Evolutionary conservation across 2,888 invertebrate species (phyloP).

Genomic region (Zhuqinia jingwanae): DNA sequence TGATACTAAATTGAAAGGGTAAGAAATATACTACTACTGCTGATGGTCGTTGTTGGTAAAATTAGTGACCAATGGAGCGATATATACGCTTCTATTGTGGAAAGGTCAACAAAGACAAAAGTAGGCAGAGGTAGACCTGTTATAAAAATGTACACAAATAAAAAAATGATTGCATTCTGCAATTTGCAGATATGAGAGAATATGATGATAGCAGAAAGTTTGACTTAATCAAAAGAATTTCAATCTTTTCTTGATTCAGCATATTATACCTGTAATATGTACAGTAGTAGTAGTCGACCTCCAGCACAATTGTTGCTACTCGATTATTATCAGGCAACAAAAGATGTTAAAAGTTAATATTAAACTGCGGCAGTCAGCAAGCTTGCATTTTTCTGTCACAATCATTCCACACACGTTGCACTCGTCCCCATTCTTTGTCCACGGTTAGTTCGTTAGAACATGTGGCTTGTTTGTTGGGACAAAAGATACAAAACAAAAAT

Average conservation of each 20-base stretch:
- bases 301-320: neutral
- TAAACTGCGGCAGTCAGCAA: neutral
- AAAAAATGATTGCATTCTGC: neutral
- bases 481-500: too few relatives aligned
- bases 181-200: too few relatives aligned
- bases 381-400: neutral
- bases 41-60: too few relatives aligned
- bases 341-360: neutral
- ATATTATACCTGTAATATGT: neutral
- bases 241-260: too few relatives aligned
- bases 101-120: slow-evolving; percentile 15
- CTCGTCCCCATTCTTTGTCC: neutral
- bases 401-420: neutral
- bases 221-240: slow-evolving; percentile 9
- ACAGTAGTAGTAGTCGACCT: slow-evolving; percentile 6
- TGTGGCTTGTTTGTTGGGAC: too few relatives aligned
- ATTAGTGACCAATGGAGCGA: too few relatives aligned
- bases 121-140: slow-evolving; percentile 29
- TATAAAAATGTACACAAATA: neutral
- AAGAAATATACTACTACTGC: too few relatives aligned
- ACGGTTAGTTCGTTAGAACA: too few relatives aligned
- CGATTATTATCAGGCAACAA: too few relatives aligned
- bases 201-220: neutral
- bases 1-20: too few relatives aligned
- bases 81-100: too few relatives aligned